Evolutionary conservation across 1,140 invertebrate species (phyloP).

Genomic region (Alviniconcha marisindica): DNA sequence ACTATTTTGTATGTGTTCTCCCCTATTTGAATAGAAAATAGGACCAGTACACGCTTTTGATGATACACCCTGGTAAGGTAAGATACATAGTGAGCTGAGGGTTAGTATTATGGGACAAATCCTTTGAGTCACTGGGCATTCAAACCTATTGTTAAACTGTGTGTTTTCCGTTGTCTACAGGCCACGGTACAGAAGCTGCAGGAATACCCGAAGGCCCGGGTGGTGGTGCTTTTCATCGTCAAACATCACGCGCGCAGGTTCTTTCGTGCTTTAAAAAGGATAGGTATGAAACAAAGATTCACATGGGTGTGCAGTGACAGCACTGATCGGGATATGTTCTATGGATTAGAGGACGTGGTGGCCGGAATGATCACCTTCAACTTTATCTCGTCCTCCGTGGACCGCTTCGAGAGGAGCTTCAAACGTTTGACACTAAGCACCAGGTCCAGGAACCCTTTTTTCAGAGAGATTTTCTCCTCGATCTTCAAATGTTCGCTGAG

Average conservation of each 20-base stretch:
- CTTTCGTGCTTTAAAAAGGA: conserved; percentile 74
- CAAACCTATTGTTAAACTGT: too few relatives aligned
- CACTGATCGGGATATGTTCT: conserved; percentile 84
- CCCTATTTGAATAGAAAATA: too few relatives aligned
- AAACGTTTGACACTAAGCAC: conserved; percentile 34
- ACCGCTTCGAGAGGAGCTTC: conserved; percentile 57
- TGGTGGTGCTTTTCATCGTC: conserved; percentile 83
- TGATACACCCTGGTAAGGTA: too few relatives aligned
- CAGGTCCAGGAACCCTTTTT: conserved; percentile 50
- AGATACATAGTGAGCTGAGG: too few relatives aligned
- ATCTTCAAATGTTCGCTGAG: conserved; percentile 45
- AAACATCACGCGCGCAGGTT: conserved; percentile 81
- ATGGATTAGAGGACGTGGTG: conserved; percentile 82
- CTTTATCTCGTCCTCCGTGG: conserved; percentile 67
- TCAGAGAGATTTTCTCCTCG: conserved; percentile 43
- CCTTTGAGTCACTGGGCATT: too few relatives aligned
- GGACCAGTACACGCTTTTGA: too few relatives aligned
- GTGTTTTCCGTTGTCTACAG: too few relatives aligned
- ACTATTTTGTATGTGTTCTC: too few relatives aligned
- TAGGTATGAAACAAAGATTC: conserved; percentile 73
- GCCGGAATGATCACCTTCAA: conserved; percentile 86
- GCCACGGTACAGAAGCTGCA: conserved; percentile 26
- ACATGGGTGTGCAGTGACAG: conserved; percentile 86
- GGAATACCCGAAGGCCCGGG: conserved; percentile 65
- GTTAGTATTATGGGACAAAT: too few relatives aligned